Evolutionary conservation across 2,888 invertebrate genomes (phyloP), one percentile per base, ranked within the genome.

Genomic region (Lasioglossum morio): DNA sequence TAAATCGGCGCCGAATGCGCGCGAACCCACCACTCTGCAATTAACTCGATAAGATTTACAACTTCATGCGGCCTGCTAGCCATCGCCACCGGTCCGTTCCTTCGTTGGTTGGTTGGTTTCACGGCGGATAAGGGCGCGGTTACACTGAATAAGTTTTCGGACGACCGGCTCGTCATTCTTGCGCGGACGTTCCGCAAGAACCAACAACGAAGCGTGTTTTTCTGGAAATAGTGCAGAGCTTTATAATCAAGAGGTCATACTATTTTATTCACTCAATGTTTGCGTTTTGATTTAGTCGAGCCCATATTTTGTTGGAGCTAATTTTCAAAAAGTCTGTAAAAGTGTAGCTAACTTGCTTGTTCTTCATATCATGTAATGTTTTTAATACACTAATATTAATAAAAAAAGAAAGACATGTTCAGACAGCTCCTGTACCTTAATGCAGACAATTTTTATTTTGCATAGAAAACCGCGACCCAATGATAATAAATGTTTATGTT

Each of bases 11-110:
- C 48, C 37, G 79, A 80, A 74, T 74, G 57, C 60, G 37, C 74
- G 78, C 72, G 72, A 75, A 81, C 81, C 74, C 43, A 27, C 77
- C 63, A 46, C 72, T 79, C 79, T 57, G 85, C 85, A 85, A 85
- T 85, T 85, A 85, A 77, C 85, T 66, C 85, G 85, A 63, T 77
- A 80, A 85, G 85, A 85, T 85, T 85, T 85, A 85, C 84, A 85
- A 37, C 85, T 85, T 57, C 60, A n/a, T 69, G 82, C 40, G 53
- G 37, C 30, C 30, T 37, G 69, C 23, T 69, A 19, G 66, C 10
- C 69, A 23, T 69, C 37, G 60, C 76, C 53, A 77, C 23, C 34
- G 66, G 77, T 66, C 63, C 16, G 63, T 63, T 60, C 60, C 27
- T 60, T 27, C 60, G 27, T 27, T 60, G 14, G 27, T 60, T 27